Conservation (phyloP, 1,140 invertebrate genomes). For the Drosophila triauraria region DNA sequence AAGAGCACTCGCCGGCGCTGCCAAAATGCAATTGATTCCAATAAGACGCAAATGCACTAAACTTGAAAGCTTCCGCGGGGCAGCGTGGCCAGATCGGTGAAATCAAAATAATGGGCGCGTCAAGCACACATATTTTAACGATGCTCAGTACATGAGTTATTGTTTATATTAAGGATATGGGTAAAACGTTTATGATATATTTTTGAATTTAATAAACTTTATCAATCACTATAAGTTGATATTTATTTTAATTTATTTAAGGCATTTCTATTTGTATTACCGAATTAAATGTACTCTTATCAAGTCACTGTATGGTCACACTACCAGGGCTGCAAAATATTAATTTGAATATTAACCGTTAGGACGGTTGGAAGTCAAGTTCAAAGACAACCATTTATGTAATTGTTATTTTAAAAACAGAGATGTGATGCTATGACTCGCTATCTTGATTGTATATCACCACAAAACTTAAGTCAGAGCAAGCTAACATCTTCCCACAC, state of each 20-base stretch:
- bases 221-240: not conserved
- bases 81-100: not conserved
- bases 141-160: not conserved
- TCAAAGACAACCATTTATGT: not conserved
- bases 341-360: conserved; percentile 4
- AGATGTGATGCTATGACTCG: conserved; percentile 5
- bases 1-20: not conserved
- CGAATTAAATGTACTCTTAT: not conserved
- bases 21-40: conserved; percentile 7
- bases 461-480: not conserved
- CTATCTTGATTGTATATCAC: conserved; percentile 4
- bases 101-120: not conserved
- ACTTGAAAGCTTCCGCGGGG: not conserved
- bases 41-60: not conserved
- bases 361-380: not conserved
- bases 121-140: not conserved
- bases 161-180: no score
- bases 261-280: not conserved
- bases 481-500: conserved; percentile 12
- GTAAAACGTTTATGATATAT: no score
- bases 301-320: not conserved
- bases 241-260: not conserved
- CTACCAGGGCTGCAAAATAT: not conserved
- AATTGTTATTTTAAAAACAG: not conserved
- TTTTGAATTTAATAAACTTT: not conserved